Base-by-base conservation (phyloP, 2,797 vertebrate genomes). In the Antennarius maculatus region DNA sequence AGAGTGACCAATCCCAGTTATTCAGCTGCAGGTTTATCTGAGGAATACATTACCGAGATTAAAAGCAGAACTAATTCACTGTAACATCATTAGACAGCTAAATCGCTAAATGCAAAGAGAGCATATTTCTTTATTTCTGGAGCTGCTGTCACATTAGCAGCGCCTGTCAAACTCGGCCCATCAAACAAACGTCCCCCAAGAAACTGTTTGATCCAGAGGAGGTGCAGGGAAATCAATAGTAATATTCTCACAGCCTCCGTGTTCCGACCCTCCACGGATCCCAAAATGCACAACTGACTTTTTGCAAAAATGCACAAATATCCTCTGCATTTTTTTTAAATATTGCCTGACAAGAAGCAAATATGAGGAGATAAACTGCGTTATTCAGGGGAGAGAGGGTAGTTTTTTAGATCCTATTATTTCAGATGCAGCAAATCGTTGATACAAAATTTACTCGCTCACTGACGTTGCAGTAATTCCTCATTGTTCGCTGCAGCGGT, bases 201-300 rank as follows among this genome's bases (percentile, higher is more conserved):
- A 62, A 64, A 71, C 37, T 0, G 16, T 67, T 70, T 29, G 62
- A 82, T 65, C 70, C 69, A 71, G 69, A 34, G 15, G 69, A 68
- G 61, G 65, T 72, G 72, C 82, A 74, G 50, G 49, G 61, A 54
- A 82, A 90, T 91, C 89, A 60, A 85, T 86, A 81, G 52, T 65
- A 83, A 85, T 89, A 79, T 83, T 86, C 84, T 84, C 58, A 37
- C 65, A 56, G 68, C 61, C 53, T 75, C 64, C 66, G 64, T 54
- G 74, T 68, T 65, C 68, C 66, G 50, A 46, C 54, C 31, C 67
- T 64, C 17, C 29, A 50, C 66, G 69, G 54, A 54, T 61, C 69
- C 61, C 51, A 48, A 64, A 57, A 31, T 34, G 29, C 47, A 23
- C 6, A 5, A 15, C 52, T 54, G 47, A 39, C 23, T 23, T 23